Conservation (phyloP, 2,797 vertebrate genomes). For the Acrossocheilus wenchowensis region DNA sequence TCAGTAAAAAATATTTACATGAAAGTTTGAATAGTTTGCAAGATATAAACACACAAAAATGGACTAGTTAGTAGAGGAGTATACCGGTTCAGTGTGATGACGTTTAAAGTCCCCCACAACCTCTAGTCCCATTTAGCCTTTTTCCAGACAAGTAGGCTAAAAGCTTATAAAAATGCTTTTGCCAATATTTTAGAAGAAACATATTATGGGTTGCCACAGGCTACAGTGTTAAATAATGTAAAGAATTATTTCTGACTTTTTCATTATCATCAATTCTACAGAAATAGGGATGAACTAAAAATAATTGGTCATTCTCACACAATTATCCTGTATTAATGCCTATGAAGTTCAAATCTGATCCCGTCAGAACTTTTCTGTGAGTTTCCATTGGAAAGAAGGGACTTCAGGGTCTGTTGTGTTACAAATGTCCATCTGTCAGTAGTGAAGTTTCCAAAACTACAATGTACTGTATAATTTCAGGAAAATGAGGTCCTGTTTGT, state of each 20-base stretch:
- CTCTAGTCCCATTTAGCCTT: not conserved
- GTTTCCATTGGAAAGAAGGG: not conserved
- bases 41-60: not conserved
- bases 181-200: not conserved
- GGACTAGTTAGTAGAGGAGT: not conserved
- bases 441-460: not conserved
- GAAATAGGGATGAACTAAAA: not conserved
- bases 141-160: not conserved
- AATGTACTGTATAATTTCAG: not conserved
- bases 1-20: not conserved
- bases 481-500: not conserved
- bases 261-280: not conserved
- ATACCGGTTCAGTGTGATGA: not conserved
- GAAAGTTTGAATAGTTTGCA: not conserved
- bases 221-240: not conserved
- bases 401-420: not conserved
- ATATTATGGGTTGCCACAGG: not conserved
- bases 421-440: slow-evolving; percentile 12
- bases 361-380: not conserved
- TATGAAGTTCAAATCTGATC: not conserved
- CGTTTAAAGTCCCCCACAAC: not conserved
- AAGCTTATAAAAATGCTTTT: not conserved
- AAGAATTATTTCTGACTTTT: slow-evolving; percentile 2
- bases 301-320: not conserved
- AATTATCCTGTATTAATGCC: not conserved